Evolutionary conservation across 1,140 invertebrate species (phyloP), one percentile per base, ranked within the genome.

Genomic region (Drosophila quadrilineata): DNA sequence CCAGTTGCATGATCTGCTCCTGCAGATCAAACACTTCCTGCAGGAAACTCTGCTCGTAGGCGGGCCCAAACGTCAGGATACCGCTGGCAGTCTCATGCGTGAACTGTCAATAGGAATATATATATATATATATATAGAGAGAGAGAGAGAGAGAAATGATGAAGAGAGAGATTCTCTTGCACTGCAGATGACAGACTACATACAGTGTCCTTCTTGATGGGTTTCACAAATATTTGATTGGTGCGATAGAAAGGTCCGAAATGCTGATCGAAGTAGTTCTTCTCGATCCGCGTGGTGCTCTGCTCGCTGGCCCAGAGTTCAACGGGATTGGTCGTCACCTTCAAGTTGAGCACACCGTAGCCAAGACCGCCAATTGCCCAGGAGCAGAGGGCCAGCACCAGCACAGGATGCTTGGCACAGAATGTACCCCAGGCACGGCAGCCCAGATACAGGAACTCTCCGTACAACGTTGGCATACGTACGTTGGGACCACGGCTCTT

Each of bases 191-290:
- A 21, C 14, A 9, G 10, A 45, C 3, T 35, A 75, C 87, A 71
- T 66, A 90, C 90, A 9, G 71, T 56, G 0, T 31, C 53, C 46
- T 73, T 56, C 10, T 87, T 77, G 4, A 68, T 50, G 3, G 89
- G 82, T 70, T 90, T 90, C 6, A 89, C 41, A 21, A 97, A 98
- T 28, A 98, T 89, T 90, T 98, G 97, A 82, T 97, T 94, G 3
- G 94, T 95, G 54, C 97, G 92, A 90, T 98, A 98, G 89, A 99
- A 99, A n/a, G 97, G 97, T 10, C 94, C 91, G 82, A 97, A 97
- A 69, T 94, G 92, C 8, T 91, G 90, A 68, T 98, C 96, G 75
- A 95, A 98, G 85, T 94, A 98, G 43, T 96, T 91, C 75, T 96
- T 95, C 79, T 98, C 95, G 26, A 92, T 75, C 53, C 97, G 91